Percentiles rank a stretch among this genome's conserved stretches.
Conservation (phyloP, 2,113 vertebrate species). For the Phocoena sinus region DNA sequence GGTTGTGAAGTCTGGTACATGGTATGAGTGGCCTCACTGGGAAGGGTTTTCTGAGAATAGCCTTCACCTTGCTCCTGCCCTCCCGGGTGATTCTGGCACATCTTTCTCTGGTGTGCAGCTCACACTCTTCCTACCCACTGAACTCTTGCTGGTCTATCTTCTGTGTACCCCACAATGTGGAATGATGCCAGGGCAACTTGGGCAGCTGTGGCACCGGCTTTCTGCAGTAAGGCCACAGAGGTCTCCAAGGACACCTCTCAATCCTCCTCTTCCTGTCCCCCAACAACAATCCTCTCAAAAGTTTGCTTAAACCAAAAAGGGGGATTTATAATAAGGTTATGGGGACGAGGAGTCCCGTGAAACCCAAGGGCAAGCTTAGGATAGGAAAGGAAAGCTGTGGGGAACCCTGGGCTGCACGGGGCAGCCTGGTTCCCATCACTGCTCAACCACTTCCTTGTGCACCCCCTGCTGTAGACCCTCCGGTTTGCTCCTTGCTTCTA, state of each 20-base stretch:
- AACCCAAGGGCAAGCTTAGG: background rate
- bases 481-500: background rate
- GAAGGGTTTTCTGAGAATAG: background rate
- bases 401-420: background rate
- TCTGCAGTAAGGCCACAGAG: background rate
- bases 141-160: background rate
- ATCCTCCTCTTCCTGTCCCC: background rate
- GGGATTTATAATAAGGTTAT: background rate
- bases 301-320: background rate
- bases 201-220: background rate
- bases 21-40: accelerated
- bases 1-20: background rate
- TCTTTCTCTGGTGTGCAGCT: background rate
- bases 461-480: background rate
- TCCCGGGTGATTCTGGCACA: background rate
- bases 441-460: background rate
- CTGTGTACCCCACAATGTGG: background rate
- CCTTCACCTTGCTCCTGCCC: background rate
- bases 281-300: background rate
- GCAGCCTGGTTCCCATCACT: background rate
- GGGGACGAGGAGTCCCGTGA: background rate
- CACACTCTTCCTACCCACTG: background rate
- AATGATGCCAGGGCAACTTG: background rate
- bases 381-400: background rate
- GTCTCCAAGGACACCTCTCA: background rate